phyloP scores from a whole-genome alignment of 2,797 vertebrate species.

The Furcifer pardalis region DNA sequence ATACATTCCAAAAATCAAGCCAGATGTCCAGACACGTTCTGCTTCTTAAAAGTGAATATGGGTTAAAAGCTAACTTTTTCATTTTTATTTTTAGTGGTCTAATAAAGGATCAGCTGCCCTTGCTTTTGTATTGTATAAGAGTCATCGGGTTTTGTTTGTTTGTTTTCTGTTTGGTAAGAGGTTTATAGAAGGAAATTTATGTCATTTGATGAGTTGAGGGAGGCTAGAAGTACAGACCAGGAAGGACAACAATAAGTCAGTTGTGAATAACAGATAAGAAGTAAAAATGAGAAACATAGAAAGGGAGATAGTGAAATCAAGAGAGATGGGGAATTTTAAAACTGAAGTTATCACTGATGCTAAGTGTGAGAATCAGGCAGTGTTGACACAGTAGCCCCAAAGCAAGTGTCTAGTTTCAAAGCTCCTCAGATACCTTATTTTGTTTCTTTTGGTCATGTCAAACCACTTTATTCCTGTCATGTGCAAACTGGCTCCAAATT shows the following conservation, averaged over 20 bases:
- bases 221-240: background rate
- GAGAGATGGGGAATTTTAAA: background rate
- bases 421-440: background rate
- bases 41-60: too few species aligned
- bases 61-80: too few species aligned
- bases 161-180: too few species aligned
- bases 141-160: too few species aligned
- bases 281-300: background rate
- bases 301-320: background rate
- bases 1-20: too few species aligned
- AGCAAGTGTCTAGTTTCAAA: background rate
- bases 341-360: background rate
- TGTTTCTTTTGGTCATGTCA: background rate
- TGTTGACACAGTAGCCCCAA: background rate
- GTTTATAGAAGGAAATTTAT: background rate
- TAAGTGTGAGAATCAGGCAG: background rate
- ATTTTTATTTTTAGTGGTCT: too few species aligned
- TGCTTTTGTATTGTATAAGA: too few species aligned
- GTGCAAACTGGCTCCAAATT: background rate
- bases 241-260: background rate
- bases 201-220: background rate
- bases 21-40: too few species aligned
- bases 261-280: background rate
- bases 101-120: too few species aligned
- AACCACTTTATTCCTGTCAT: background rate